These are phyloP conservation scores for Vanessa cardui DNA, from an alignment of 2,888 invertebrate species.

Conservation along the genomic window DNA sequence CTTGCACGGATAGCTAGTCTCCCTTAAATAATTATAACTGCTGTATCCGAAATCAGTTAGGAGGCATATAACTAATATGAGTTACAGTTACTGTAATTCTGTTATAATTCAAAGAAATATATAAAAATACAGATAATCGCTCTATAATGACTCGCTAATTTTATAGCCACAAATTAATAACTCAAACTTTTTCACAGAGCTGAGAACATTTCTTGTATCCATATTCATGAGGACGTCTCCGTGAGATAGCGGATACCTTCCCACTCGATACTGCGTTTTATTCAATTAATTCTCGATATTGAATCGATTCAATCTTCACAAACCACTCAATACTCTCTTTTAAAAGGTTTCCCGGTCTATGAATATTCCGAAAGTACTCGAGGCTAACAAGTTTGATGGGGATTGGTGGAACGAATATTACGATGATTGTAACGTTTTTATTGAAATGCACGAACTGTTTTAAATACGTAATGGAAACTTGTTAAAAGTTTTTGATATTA, in stretches of 20 bases:
- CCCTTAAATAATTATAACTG: no score
- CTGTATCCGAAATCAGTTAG: no score
- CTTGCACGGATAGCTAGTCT: no score
- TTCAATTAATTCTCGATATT: constrained; percentile 77
- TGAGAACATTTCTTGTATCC: constrained; percentile 63
- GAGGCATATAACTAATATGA: no score
- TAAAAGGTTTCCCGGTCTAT: constrained; percentile 48
- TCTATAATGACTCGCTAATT: constrained; percentile 13
- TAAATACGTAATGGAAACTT: not conserved
- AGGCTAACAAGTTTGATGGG: constrained; percentile 41
- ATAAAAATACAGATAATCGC: not conserved
- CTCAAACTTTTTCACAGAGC: constrained; percentile 59
- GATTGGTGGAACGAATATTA: constrained; percentile 30
- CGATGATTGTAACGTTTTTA: constrained; percentile 33
- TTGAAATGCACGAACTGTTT: not conserved
- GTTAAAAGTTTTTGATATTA: not conserved
- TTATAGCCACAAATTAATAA: constrained; percentile 41
- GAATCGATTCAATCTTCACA: constrained; percentile 48
- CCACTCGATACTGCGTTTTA: constrained; percentile 66
- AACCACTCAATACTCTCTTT: constrained; percentile 45
- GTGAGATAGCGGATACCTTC: constrained; percentile 42
- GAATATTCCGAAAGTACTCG: constrained; percentile 55
- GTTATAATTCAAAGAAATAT: not conserved
- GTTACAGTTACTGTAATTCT: no score
- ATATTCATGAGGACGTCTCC: constrained; percentile 68